A percentile compares a stretch with the other conserved stretches of the same genome.
Conservation (phyloP, 2,888 invertebrate genomes). For the Cheilosia scutellata region DNA sequence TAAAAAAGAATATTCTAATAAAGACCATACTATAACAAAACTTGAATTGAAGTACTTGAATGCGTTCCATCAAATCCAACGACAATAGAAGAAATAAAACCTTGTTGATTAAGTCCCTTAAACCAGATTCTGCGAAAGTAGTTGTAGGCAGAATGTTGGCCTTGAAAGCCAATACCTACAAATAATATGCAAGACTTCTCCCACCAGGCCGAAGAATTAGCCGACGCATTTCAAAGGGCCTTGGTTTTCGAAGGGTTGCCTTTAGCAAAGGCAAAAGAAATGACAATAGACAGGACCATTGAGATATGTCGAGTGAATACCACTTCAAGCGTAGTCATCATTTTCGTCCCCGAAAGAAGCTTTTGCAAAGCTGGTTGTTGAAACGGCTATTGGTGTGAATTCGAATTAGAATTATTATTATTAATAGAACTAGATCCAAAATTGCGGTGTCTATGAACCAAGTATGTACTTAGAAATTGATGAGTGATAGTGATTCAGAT, state of each 20-base stretch:
- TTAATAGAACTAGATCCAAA: background rate
- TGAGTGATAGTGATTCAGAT: constrained; percentile 2
- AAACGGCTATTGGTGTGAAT: background rate
- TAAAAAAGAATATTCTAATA: background rate
- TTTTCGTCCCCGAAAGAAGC: background rate
- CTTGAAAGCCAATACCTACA: constrained; percentile 6
- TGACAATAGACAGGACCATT: background rate
- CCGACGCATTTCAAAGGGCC: constrained; percentile 4
- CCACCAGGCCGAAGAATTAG: background rate
- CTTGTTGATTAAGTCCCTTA: background rate
- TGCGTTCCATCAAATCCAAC: background rate
- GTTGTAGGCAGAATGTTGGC: constrained; percentile 9
- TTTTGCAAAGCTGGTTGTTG: too few relatives aligned
- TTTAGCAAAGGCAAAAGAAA: constrained; percentile 13
- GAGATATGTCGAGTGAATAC: background rate
- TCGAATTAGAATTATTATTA: constrained; percentile 8
- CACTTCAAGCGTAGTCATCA: background rate
- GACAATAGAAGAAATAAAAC: background rate
- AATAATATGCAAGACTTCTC: constrained; percentile 6
- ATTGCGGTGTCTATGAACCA: background rate
- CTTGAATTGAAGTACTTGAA: constrained; percentile 2
- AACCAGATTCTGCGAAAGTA: background rate
- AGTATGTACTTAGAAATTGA: too few relatives aligned
- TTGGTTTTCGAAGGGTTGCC: constrained; percentile 11
- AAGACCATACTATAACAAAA: background rate